phyloP scores from a whole-genome alignment of 2,797 vertebrate genomes.

The Squalus acanthias region DNA sequence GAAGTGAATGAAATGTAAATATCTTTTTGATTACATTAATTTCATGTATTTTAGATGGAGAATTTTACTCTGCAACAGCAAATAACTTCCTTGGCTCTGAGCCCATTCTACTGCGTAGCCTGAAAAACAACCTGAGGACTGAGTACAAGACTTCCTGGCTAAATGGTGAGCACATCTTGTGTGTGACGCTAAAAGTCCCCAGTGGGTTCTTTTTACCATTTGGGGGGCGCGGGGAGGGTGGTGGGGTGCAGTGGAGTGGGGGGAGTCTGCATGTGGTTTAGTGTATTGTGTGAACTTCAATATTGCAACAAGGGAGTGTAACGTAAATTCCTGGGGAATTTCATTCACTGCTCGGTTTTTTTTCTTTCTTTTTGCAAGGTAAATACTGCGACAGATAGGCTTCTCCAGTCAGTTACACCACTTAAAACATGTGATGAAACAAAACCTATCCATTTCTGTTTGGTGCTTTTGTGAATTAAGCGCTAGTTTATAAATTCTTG shows the following conservation, averaged over 20 bases:
- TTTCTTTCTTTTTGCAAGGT: background rate
- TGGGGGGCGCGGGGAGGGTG: background rate
- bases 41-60: constrained; percentile 55
- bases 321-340: background rate
- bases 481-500: background rate
- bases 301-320: background rate
- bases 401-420: background rate
- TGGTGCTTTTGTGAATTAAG: background rate
- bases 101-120: constrained; percentile 62
- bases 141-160: constrained; percentile 68
- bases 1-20: background rate
- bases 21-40: background rate
- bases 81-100: constrained; percentile 74
- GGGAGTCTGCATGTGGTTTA: background rate
- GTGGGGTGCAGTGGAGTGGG: background rate
- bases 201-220: background rate
- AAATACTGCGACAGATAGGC: background rate
- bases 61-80: constrained; percentile 71
- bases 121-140: constrained; percentile 56
- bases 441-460: background rate
- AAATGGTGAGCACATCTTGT: constrained; percentile 54
- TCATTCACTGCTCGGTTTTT: background rate
- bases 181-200: background rate
- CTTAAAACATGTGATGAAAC: background rate
- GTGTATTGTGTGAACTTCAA: background rate